Percentiles rank a stretch among this genome's conserved stretches.
Conservation (phyloP, 1,140 invertebrate species). For the Lasaia peninsularis region DNA sequence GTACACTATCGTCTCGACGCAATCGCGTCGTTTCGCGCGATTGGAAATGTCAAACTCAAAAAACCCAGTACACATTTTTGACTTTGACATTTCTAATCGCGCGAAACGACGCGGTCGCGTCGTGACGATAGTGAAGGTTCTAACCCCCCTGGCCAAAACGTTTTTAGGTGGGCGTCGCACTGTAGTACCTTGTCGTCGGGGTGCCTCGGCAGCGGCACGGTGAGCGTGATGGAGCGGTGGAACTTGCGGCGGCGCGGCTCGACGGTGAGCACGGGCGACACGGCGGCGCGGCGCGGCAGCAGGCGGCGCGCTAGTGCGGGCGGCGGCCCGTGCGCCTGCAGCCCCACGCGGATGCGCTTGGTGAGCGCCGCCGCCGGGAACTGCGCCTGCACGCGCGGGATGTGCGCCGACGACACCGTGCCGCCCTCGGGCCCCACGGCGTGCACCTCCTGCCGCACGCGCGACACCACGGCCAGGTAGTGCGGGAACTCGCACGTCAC, state of each 20-base stretch:
- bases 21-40: no score
- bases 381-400: constrained; percentile 96
- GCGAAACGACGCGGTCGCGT: no score
- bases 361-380: constrained; percentile 96
- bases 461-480: constrained; percentile 96
- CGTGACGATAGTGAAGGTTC: no score
- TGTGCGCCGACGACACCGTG: constrained; percentile 94
- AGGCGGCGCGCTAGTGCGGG: constrained; percentile 89
- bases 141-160: no score
- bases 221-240: constrained; percentile 97
- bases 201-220: constrained; percentile 92
- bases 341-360: constrained; percentile 96
- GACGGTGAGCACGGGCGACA: constrained; percentile 97
- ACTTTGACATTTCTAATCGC: no score
- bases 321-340: constrained; percentile 96
- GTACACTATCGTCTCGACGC: no score
- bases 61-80: no score
- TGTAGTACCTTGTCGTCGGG: constrained; percentile 40
- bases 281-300: constrained; percentile 91
- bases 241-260: constrained; percentile 96
- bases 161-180: not conserved
- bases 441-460: constrained; percentile 95
- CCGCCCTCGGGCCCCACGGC: constrained; percentile 96
- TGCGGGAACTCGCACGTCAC: constrained; percentile 97
- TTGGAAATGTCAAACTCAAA: no score